Evolutionary conservation across 2,888 invertebrate species (phyloP).

Genomic region (Coenonympha arcania): DNA sequence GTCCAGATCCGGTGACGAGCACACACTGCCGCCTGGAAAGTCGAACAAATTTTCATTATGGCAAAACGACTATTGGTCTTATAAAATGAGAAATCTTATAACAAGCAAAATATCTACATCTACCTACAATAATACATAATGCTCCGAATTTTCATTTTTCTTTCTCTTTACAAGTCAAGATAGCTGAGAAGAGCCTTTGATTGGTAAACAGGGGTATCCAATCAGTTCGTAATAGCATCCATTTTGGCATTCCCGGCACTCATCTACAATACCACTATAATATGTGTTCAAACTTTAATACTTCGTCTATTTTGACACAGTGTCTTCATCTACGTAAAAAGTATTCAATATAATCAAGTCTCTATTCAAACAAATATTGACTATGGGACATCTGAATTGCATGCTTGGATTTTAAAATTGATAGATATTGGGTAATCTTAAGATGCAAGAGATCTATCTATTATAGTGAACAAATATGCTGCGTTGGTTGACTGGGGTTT

Average conservation of each 20-base stretch:
- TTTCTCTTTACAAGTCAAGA: not conserved
- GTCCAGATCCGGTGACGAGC: slow-evolving; percentile 84
- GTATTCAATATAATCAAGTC: not conserved
- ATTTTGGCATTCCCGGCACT: no score
- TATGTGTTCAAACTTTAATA: no score
- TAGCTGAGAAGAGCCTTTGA: not conserved
- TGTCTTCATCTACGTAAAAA: no score
- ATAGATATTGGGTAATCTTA: slow-evolving; percentile 16
- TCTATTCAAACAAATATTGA: not conserved
- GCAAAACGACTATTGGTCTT: not conserved
- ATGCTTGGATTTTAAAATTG: slow-evolving; percentile 28
- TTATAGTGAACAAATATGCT: slow-evolving; percentile 13
- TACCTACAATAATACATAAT: no score
- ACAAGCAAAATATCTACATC: not conserved
- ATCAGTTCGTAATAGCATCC: no score
- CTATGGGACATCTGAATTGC: slow-evolving; percentile 15
- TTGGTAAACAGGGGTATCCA: no score
- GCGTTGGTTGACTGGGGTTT: not conserved
- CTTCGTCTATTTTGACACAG: no score
- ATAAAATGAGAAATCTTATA: not conserved
- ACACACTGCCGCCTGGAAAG: slow-evolving; percentile 80
- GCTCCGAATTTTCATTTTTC: not conserved
- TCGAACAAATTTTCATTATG: no score
- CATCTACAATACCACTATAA: no score
- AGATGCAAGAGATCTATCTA: slow-evolving; percentile 21